Percentiles rank a stretch among this genome's conserved stretches.
Evolutionary conservation across 2,888 invertebrate species (phyloP).

Genomic region (Chydorus sphaericus): DNA sequence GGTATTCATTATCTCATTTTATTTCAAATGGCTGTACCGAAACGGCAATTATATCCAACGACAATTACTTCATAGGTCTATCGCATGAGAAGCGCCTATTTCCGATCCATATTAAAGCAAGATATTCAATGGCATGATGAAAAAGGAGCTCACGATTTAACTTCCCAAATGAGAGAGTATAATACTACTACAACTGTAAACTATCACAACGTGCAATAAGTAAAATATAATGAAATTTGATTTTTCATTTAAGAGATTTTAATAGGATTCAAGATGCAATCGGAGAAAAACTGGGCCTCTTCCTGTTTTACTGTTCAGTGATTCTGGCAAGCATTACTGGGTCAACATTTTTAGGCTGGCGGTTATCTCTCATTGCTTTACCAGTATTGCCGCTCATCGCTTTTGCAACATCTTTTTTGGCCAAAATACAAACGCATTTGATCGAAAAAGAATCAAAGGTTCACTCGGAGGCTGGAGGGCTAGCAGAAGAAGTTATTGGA

Average conservation of each 20-base stretch:
- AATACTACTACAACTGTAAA: too few species aligned
- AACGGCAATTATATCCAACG: too few species aligned
- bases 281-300: constrained; percentile 30
- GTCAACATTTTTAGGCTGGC: constrained; percentile 33
- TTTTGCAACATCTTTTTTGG: constrained; percentile 13
- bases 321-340: constrained; percentile 27
- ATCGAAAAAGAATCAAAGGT: constrained; percentile 27
- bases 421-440: constrained; percentile 19
- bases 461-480: constrained; percentile 57
- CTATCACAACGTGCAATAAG: too few species aligned
- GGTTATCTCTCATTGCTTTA: constrained; percentile 37
- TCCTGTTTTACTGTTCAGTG: constrained; percentile 26
- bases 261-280: constrained; percentile 29
- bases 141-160: too few species aligned
- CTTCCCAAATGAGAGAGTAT: too few species aligned
- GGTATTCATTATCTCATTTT: too few species aligned
- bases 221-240: too few species aligned
- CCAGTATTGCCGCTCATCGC: constrained; percentile 35
- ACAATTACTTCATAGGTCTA: too few species aligned
- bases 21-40: too few species aligned
- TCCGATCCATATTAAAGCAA: too few species aligned
- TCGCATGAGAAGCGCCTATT: too few species aligned
- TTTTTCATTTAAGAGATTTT: constrained; percentile 19
- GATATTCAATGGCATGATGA: too few species aligned
- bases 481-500: constrained; percentile 62